phyloP scores from a whole-genome alignment of 2,888 invertebrate species.

The Limenitis camilla region DNA sequence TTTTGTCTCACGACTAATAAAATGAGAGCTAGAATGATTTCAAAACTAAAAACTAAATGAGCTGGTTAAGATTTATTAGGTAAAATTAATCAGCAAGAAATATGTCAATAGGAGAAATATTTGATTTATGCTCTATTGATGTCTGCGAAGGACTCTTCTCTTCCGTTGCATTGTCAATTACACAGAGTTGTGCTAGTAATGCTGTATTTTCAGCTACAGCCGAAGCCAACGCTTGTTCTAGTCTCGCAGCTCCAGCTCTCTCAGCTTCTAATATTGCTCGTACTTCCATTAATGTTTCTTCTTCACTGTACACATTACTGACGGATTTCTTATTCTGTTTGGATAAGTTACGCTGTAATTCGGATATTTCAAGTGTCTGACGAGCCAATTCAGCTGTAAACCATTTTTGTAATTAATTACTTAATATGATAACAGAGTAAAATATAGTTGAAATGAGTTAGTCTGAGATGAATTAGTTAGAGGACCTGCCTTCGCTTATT shows the following conservation, averaged over 20 bases:
- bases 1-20: background rate
- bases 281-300: constrained; percentile 43
- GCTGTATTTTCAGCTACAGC: constrained; percentile 54
- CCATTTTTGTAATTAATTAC: too few species aligned
- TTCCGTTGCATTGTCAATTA: constrained; percentile 31
- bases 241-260: constrained; percentile 43
- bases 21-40: too few species aligned
- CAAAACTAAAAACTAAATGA: too few species aligned
- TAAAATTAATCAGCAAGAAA: constrained; percentile 52
- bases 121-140: constrained; percentile 29
- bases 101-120: constrained; percentile 52
- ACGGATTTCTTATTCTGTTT: constrained; percentile 24
- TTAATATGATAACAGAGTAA: too few species aligned
- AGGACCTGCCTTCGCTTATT: too few species aligned
- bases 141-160: constrained; percentile 22
- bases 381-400: constrained; percentile 54
- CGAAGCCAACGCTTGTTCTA: constrained; percentile 50
- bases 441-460: too few species aligned
- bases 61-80: too few species aligned
- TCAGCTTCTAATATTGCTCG: constrained; percentile 51
- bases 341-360: constrained; percentile 40
- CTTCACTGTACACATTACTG: constrained; percentile 26
- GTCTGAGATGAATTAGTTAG: too few species aligned
- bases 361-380: constrained; percentile 41
- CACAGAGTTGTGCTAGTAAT: constrained; percentile 43